A percentile compares a stretch with the other conserved stretches of the same genome.
phyloP scores from a whole-genome alignment of 2,113 vertebrate genomes.

The Thymallus thymallus region DNA sequence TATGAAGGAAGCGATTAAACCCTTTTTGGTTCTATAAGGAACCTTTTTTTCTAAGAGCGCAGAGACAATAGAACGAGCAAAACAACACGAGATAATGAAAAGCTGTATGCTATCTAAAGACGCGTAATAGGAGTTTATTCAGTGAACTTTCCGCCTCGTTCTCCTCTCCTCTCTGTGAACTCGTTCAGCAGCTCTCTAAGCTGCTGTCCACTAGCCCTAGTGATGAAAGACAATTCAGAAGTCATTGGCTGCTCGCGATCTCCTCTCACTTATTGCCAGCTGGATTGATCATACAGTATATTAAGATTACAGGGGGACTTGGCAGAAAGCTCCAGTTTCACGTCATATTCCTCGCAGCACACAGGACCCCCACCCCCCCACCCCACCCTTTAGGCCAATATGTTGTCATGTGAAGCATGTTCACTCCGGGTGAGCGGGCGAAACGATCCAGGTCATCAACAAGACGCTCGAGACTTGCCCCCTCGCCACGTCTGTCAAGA shows the following conservation, averaged over 20 bases:
- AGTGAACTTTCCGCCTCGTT: not conserved
- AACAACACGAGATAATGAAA: not conserved
- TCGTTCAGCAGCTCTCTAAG: not conserved
- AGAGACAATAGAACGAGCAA: not conserved
- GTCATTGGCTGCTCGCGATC: constrained; percentile 7
- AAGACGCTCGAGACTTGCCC: constrained; percentile 40
- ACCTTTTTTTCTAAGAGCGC: too few species aligned
- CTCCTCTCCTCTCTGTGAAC: not conserved
- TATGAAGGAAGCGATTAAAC: too few species aligned
- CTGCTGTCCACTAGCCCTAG: not conserved
- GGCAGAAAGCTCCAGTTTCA: constrained; percentile 4
- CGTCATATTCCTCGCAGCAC: not conserved
- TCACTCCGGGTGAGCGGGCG: constrained; percentile 13
- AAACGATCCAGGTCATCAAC: constrained; percentile 44
- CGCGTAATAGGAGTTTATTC: not conserved
- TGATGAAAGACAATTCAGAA: constrained; percentile 8
- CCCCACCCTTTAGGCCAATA: constrained; percentile 1
- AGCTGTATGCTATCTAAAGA: not conserved
- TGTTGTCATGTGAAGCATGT: constrained; percentile 15
- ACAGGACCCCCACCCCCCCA: not conserved
- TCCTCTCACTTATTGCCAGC: not conserved
- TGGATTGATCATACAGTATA: constrained; percentile 21
- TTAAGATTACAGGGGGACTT: constrained; percentile 7
- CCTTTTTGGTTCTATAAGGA: too few species aligned
- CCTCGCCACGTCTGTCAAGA: constrained; percentile 33